Percentiles rank a stretch among this genome's conserved stretches.
Conservation (phyloP, 2,797 vertebrate species). For the Stomatorhinus walkeri region DNA sequence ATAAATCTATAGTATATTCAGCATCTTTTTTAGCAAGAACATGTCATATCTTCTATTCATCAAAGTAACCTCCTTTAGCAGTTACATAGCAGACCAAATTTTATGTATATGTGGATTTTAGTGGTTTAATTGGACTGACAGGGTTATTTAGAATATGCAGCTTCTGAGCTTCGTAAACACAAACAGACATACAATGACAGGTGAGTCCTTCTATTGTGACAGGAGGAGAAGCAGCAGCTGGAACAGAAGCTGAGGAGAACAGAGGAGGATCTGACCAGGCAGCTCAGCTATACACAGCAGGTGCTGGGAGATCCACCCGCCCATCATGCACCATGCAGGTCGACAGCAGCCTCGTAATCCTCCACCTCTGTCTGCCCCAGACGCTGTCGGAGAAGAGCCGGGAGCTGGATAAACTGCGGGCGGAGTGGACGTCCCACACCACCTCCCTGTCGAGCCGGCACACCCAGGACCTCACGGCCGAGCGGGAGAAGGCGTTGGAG, state of each 20-base stretch:
- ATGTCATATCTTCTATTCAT: not conserved
- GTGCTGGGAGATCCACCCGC: constrained; percentile 46
- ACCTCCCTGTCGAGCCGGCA: constrained; percentile 71
- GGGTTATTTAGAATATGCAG: not conserved
- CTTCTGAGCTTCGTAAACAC: not conserved
- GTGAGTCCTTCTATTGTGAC: not conserved
- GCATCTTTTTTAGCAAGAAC: not conserved
- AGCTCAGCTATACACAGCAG: constrained; percentile 79
- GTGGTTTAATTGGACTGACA: not conserved
- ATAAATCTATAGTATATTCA: not conserved
- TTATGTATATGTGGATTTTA: not conserved
- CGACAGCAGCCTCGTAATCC: not conserved
- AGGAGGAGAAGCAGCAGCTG: constrained; percentile 75
- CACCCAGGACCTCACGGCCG: constrained; percentile 72
- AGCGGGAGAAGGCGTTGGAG: constrained; percentile 79
- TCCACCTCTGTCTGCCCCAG: constrained; percentile 45
- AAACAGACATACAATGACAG: not conserved
- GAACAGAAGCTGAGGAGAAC: constrained; percentile 72
- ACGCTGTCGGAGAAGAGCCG: constrained; percentile 80
- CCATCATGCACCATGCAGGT: not conserved
- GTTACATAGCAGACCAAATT: not conserved
- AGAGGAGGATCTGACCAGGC: constrained; percentile 75
- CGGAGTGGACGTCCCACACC: constrained; percentile 74
- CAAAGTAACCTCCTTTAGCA: not conserved
- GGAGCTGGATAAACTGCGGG: constrained; percentile 82